Evolutionary conservation across 2,797 vertebrate genomes (phyloP), one percentile per base, ranked within the genome.

Genomic region (Taeniopygia guttata): DNA sequence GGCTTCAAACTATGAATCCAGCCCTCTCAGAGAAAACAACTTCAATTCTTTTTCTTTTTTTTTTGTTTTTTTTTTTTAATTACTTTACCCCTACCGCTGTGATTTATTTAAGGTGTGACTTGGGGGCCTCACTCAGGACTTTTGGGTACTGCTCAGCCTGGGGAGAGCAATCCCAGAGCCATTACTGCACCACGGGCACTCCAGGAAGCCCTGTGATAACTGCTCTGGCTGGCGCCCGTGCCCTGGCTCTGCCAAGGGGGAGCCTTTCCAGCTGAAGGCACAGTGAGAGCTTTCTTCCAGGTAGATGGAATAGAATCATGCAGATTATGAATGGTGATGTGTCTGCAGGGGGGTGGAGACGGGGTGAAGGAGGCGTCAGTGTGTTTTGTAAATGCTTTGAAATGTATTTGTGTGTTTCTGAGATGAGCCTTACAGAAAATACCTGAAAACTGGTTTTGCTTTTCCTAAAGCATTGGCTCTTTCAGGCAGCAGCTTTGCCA

Each of bases 381-480:
- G 68, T 94, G 87, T 93, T 96, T 87, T 67, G 85, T 89, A 87
- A 95, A 94, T 86, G 94, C 95, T 97, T 97, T 97, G 96, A 97
- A 97, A 97, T 90, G 69, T 90, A 87, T 93, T 95, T 93, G 79
- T 93, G 84, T 87, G 94, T 87, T 97, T 94, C 91, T 96, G 90
- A 94, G 88, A 96, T 73, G 75, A 95, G 78, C 88, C 91, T 97
- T 93, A 18, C 30, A 97, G 94, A 97, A 97, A 97, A 97, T 96
- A 97, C 95, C 91, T 97, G 90, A 96, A 97, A 95, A 97, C 97
- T 95, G 97, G 96, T 97, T 96, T 94, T 95, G 77, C 95, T 91
- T 95, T 97, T 96, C 91, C 94, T 93, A 63, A 96, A 97, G 92
- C 94, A 51, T 96, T 95, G 89, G 94, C 89, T 90, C 91, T 96